Base-by-base conservation (phyloP, 2,797 vertebrate genomes). In the Argentina silus region DNA sequence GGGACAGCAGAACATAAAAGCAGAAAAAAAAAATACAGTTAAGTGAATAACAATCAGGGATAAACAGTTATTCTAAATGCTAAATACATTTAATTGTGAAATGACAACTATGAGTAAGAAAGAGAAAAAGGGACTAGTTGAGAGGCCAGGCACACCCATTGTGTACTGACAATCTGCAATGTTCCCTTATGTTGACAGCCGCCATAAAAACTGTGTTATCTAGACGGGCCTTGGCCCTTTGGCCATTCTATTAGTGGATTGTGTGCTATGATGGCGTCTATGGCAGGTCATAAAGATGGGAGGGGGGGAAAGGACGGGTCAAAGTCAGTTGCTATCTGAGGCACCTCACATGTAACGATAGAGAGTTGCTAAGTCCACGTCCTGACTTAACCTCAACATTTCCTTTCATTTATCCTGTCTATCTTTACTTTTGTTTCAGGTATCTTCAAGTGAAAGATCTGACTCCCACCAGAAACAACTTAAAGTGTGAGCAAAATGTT, bases 121-220 rank as follows among this genome's bases (percentile, higher is more conserved):
- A 14, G n/a, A 62, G 83, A 89, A 86, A 78, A 74, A 59, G 45
- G 8, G 60, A 60, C 82, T 78, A 80, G 82, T 74, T 75, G 86
- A 85, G 77, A 83, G 83, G 75, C 88, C 84, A 85, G 91, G 87
- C 93, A 93, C 92, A 89, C 92, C 93, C 91, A 84, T 76, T 55
- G 59, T 77, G 71, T 85, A 79, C 71, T 88, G 85, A 86, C 84
- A 82, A 79, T 91, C 73, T 87, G 83, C 81, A 81, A 82, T 78
- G 81, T 61, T 53, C 78, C 81, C 85, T 89, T 61, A 66, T 93
- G 89, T 91, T 93, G 90, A 91, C 88, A 87, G 79, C 85, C 10
- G 45, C 90, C 90, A 93, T 93, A 93, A 94, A 93, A 91, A 79
- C 81, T 19, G 81, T 73, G 90, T 93, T 94, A 95, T 94, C 93